These are phyloP conservation scores for Holacanthus passer DNA, from an alignment of 2,113 vertebrate genomes.

Conservation along the genomic window DNA sequence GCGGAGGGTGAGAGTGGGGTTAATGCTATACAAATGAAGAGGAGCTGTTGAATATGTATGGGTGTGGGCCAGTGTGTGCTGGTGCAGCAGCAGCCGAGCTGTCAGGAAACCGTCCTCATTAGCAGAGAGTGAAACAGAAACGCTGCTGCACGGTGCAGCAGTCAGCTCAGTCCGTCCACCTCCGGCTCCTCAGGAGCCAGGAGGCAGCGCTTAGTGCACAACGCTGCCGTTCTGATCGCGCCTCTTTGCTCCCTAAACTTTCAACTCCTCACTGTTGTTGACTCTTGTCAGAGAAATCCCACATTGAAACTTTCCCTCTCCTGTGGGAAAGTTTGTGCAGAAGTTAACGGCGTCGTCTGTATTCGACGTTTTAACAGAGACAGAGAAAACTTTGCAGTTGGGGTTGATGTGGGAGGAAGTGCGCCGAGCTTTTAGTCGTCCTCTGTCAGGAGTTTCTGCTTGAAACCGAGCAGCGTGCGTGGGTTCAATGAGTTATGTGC, in stretches of 20 bases:
- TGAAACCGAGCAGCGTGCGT: conserved; percentile 57
- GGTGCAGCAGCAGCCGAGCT: conserved; percentile 15
- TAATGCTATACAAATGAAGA: conserved; percentile 29
- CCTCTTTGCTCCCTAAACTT: conserved; percentile 35
- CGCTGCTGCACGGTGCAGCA: neutral
- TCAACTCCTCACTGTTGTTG: conserved; percentile 16
- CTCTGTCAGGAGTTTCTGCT: conserved; percentile 70
- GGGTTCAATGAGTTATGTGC: conserved; percentile 67
- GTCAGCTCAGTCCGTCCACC: conserved; percentile 34
- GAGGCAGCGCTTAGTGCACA: conserved; percentile 2
- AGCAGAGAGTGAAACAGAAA: conserved; percentile 44
- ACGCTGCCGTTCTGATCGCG: neutral
- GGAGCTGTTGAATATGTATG: conserved; percentile 61
- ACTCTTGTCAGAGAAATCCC: conserved; percentile 30
- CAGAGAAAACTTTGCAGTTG: conserved; percentile 45
- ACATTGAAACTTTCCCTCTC: conserved; percentile 17
- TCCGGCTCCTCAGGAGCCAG: neutral
- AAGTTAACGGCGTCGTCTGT: conserved; percentile 12
- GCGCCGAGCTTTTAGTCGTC: conserved; percentile 54
- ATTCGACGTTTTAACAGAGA: conserved; percentile 33
- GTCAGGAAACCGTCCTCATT: conserved; percentile 65
- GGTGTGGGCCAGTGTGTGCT: conserved; percentile 20
- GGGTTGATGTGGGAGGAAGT: conserved; percentile 59
- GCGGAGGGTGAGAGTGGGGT: conserved; percentile 26
- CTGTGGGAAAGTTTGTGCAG: conserved; percentile 47